Evolutionary conservation across 1,140 invertebrate species (phyloP), one percentile per base, ranked within the genome.

Genomic region (Aricia agestis): DNA sequence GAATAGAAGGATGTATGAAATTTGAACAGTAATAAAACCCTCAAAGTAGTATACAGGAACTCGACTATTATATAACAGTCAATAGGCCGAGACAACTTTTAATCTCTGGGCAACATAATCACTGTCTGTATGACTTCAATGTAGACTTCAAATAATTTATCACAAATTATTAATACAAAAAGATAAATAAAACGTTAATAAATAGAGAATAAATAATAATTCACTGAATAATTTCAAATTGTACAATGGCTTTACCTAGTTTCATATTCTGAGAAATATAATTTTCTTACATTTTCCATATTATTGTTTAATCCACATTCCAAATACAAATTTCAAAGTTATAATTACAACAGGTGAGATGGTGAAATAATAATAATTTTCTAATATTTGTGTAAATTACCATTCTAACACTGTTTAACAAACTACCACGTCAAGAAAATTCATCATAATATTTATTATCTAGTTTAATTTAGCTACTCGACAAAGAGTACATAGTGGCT

Each of bases 401-500:
- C 68, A 82, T 86, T 86, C 83, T 83, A 87, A 87, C 84, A 87
- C 82, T 86, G 83, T 82, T 82, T 71, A 31, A 79, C 68, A 78
- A 73, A 78, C 78, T 78, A 81, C 76, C 36, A 67, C 17, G 57
- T 18, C 31, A 41, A 36, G 57, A 58, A 59, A 59, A 59, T 72
- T 71, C 73, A 80, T 70, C 71, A 79, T 71, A 72, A 78, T 78
- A 79, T 82, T 79, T 80, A 80, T 80, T 78, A 72, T 78, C 74
- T 75, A 70, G 7, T 71, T 69, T 59, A 68, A 71, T 72, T 80
- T 82, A 68, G 66, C 76, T 89, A 94, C 82, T 94, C 93, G 80
- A 94, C 92, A 87, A 94, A 93, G 77, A 95, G 86, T 76, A 94
- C 91, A 92, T 93, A 94, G 82, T 94, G 93, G 88, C 93, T 94